Evolutionary conservation across 2,888 invertebrate genomes (phyloP).

Genomic region (Glaucopsyche alexis): DNA sequence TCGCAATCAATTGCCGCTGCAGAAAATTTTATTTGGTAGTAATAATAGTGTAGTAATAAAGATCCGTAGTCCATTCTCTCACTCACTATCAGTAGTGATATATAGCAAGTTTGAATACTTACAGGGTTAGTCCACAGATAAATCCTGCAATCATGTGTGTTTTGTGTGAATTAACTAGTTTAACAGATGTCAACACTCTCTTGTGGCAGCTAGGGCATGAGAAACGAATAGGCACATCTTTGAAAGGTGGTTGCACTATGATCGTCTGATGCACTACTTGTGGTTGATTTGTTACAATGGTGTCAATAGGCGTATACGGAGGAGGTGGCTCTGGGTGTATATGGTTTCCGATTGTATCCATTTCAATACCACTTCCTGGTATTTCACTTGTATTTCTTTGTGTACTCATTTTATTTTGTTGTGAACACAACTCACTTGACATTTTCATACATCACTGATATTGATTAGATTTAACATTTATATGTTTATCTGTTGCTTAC

Average conservation of each 20-base stretch:
- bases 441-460: conserved; percentile 23
- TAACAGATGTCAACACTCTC: conserved; percentile 59
- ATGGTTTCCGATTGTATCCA: conserved; percentile 42
- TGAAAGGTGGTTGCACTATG: conserved; percentile 55
- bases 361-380: conserved; percentile 44
- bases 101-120: conserved; percentile 44
- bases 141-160: conserved; percentile 71
- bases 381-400: conserved; percentile 35
- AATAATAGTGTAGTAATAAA: too few relatives aligned
- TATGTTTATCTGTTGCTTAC: conserved; percentile 25
- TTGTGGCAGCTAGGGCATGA: conserved; percentile 60
- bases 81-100: background rate
- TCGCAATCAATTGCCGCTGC: too few relatives aligned
- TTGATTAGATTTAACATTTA: conserved; percentile 32
- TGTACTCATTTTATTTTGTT: conserved; percentile 33
- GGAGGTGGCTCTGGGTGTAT: conserved; percentile 57
- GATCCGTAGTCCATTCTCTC: too few relatives aligned
- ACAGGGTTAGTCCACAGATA: conserved; percentile 67
- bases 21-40: too few relatives aligned
- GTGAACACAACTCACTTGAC: conserved; percentile 26
- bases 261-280: conserved; percentile 52
- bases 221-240: conserved; percentile 52
- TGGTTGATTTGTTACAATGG: conserved; percentile 45
- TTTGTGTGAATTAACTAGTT: conserved; percentile 61
- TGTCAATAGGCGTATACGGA: conserved; percentile 51